Evolutionary conservation across 2,888 invertebrate genomes (phyloP), one percentile per base, ranked within the genome.

Genomic region (Habroteleia sp.): DNA sequence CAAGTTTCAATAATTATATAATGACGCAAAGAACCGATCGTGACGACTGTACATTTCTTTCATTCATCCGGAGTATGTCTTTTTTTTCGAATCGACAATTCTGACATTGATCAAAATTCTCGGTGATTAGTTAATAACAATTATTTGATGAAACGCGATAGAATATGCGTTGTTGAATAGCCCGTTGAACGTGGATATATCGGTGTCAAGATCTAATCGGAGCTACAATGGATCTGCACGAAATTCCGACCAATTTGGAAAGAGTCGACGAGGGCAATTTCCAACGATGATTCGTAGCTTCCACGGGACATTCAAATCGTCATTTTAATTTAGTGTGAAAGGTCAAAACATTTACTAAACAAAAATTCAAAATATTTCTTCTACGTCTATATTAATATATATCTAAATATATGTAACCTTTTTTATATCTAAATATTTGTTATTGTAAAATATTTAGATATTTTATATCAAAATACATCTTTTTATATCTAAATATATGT

Each of bases 161-260:
- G 29, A 44, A 11, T 6, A 14, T 17, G 23, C 20, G 44, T n/a
- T 8, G 17, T 37, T 14, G 7, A 0, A 14, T 35, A 7, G 35
- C 13, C 8, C 16, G 20, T 5, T 39, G 17, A 39, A 20, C 76
- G 73, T 41, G 65, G 56, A 56, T 58, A 75, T 83, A 84, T 84
- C 84, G 76, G 80, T 84, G 82, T 84, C 84, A 80, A 79, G 76
- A 78, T 77, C 74, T 62, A 54, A 75, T 46, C 60, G 76, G 63
- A 42, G 16, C 48, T n/a, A 82, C 82, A 81, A 84, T 80, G 52
- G 76, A 54, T 75, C 63, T 62, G 74, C 63, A 77, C 79, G 76
- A 82, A 84, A 83, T 83, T 80, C 79, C 81, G 74, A 82, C 82
- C 79, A 82, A 84, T 84, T 76, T 81, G 77, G 77, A 78, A 74